Conservation (phyloP, 2,113 vertebrate genomes). For the Semnopithecus entellus region DNA sequence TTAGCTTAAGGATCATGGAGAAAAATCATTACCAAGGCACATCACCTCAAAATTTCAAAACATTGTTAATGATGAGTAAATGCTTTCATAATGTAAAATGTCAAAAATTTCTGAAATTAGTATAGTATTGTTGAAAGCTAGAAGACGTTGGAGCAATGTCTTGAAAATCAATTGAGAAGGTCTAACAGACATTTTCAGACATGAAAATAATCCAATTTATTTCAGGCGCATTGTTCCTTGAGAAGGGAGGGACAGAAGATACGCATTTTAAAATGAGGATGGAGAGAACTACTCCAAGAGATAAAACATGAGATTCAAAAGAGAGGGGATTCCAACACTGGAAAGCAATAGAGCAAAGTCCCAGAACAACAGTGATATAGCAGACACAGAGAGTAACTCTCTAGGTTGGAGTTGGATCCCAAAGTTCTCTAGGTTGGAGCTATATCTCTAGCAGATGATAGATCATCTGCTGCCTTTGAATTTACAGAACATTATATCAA, state of each 20-base stretch:
- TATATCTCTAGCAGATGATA: background rate
- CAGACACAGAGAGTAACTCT: background rate
- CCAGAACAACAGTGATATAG: background rate
- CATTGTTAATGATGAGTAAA: background rate
- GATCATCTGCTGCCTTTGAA: background rate
- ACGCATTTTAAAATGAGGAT: background rate
- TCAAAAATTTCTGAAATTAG: background rate
- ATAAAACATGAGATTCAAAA: background rate
- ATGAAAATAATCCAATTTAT: background rate
- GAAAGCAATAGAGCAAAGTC: background rate
- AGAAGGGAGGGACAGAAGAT: background rate
- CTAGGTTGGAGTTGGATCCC: background rate
- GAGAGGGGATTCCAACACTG: background rate
- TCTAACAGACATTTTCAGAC: background rate
- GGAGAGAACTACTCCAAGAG: background rate
- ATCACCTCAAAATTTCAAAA: background rate
- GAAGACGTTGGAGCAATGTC: background rate
- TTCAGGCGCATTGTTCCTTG: background rate
- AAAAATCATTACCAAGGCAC: background rate
- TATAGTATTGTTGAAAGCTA: background rate
- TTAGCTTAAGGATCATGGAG: background rate
- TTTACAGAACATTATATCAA: background rate
- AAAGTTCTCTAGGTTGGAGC: background rate
- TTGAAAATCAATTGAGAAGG: background rate
- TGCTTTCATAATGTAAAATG: background rate